These are phyloP conservation scores for Bombycilla garrulus DNA, from an alignment of 2,113 vertebrate genomes.

Conservation along the genomic window DNA sequence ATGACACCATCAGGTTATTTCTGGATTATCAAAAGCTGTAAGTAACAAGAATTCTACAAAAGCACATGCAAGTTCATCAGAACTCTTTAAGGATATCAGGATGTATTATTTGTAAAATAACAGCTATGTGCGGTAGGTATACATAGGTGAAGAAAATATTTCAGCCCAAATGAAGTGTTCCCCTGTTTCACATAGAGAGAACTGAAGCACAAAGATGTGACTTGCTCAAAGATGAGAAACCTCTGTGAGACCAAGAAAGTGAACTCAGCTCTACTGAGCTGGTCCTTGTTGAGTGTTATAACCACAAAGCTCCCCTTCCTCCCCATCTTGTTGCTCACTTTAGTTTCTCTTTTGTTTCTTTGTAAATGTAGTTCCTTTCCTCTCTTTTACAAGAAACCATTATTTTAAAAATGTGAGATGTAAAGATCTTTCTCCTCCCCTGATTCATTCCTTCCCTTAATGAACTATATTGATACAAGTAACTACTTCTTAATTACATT, in stretches of 20 bases:
- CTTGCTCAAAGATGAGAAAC: not conserved
- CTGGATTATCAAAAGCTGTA: not conserved
- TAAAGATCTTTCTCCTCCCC: conserved; percentile 28
- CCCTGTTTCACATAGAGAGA: not conserved
- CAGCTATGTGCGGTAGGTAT: not conserved
- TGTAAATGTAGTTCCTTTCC: conserved; percentile 30
- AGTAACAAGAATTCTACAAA: not conserved
- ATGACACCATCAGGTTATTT: not conserved
- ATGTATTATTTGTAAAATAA: not conserved
- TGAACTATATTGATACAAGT: not conserved
- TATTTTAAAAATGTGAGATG: not conserved
- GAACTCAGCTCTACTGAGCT: not conserved
- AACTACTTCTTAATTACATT: not conserved
- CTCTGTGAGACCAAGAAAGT: not conserved
- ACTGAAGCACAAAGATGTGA: not conserved
- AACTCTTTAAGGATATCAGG: not conserved
- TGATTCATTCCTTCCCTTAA: not conserved
- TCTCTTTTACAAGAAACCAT: conserved; percentile 62
- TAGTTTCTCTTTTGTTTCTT: conserved; percentile 55
- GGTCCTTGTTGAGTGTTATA: conserved; percentile 8
- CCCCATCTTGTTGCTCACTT: not conserved
- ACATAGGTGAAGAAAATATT: not conserved
- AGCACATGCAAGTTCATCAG: not conserved
- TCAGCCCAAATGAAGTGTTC: not conserved
- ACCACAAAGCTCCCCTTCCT: conserved; percentile 41